Evolutionary conservation across 2,888 invertebrate genomes (phyloP).

Genomic region (Aleiodes alternator): DNA sequence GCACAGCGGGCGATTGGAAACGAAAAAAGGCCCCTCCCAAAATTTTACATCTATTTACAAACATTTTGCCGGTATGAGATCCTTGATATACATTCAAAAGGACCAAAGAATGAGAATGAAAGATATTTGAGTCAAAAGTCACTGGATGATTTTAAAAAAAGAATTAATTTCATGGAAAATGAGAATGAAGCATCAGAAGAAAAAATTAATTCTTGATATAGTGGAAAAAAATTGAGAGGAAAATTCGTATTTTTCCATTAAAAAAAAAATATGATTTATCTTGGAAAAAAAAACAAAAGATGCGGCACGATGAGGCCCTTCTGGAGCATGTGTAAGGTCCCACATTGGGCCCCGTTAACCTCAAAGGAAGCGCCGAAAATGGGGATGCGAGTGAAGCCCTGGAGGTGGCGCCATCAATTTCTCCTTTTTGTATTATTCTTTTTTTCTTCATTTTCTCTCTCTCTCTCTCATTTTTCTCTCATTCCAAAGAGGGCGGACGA

Average conservation of each 20-base stretch:
- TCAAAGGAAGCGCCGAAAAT: slow-evolving; percentile 23
- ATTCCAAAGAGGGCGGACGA: slow-evolving; percentile 16
- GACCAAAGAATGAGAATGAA: not conserved
- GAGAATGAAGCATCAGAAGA: not conserved
- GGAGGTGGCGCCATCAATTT: slow-evolving; percentile 19
- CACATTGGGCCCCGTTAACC: slow-evolving; percentile 5
- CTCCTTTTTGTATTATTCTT: not conserved
- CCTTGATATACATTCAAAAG: slow-evolving; percentile 27
- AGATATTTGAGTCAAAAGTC: slow-evolving; percentile 25
- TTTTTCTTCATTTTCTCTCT: not conserved
- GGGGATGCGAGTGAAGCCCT: not conserved
- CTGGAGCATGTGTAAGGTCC: slow-evolving; percentile 6
- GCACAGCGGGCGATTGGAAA: slow-evolving; percentile 65
- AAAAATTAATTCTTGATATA: not conserved
- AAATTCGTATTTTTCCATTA: too few relatives aligned
- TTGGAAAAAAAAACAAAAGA: not conserved
- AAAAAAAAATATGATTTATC: not conserved
- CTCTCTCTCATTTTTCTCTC: not conserved
- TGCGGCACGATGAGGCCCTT: not conserved
- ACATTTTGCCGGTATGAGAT: slow-evolving; percentile 65
- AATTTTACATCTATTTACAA: slow-evolving; percentile 73
- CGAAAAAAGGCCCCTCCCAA: slow-evolving; percentile 63
- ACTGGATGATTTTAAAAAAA: not conserved
- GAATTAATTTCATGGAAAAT: not conserved
- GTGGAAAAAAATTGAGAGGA: not conserved